Evolutionary conservation across 1,140 invertebrate genomes (phyloP), one percentile per base, ranked within the genome.

Genomic region (Psix sp.): DNA sequence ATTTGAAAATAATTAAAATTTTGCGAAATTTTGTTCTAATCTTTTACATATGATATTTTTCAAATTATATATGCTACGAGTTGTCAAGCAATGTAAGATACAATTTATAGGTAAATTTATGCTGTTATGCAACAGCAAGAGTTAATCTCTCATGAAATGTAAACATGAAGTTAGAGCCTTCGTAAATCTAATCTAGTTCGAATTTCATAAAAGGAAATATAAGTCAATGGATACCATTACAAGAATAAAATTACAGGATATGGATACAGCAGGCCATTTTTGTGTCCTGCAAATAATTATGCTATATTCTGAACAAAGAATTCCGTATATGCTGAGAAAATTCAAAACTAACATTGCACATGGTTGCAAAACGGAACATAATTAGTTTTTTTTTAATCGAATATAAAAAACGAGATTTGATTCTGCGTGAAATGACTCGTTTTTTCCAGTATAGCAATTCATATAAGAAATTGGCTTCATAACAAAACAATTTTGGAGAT

Each of bases 141-240:
- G 45, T 67, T 70, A 70, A 70, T 70, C 33, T 52, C 17, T 45
- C 36, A 46, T 66, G 43, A 56, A 66, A 67, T 57, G 54, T 52
- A 52, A 68, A 68, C 33, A 67, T 51, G 39, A 48, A 29, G 31
- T 65, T 39, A 18, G 36, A 56, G 65, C 33, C 16, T 52, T 65
- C 24, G 14, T 21, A 29, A 59, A 52, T 68, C 54, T 68, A 59
- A 68, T 60, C 13, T 33, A 59, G 54, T 59, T 68, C 52, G 17
- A 49, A 52, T 59, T 59, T 68, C 65, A 68, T 59, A 68, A 68
- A 68, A 68, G 65, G 65, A 68, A 68, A 68, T 68, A 59, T 51
- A 51, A 68, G 54, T 52, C 48, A 54, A 62, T 51, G 43, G 72
- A 65, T 66, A 65, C 63, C 59, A 42, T 48, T 74, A 51, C 45